Percentiles rank a stretch among this genome's conserved stretches.
These are phyloP conservation scores for Temnothorax unifasciatus DNA, from an alignment of 2,888 invertebrate genomes.

Conservation along the genomic window DNA sequence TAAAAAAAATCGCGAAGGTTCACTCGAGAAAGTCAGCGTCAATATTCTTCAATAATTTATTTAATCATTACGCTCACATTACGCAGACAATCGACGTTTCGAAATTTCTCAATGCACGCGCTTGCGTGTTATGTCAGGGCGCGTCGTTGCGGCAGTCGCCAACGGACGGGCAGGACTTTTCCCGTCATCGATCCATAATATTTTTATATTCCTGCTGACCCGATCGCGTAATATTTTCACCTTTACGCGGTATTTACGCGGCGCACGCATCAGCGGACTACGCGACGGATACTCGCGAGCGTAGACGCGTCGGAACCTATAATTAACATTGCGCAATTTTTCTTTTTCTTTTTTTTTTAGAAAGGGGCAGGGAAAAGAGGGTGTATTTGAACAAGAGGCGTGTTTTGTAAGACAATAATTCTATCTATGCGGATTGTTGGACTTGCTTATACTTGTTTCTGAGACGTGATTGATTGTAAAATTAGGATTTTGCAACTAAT, in stretches of 20 bases:
- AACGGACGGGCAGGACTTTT: constrained; percentile 37
- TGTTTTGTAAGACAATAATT: constrained; percentile 9
- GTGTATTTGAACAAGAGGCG: not conserved
- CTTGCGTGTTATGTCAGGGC: constrained; percentile 26
- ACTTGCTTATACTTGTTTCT: not conserved
- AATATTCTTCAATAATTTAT: constrained; percentile 1
- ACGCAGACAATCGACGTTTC: constrained; percentile 48
- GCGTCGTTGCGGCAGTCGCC: constrained; percentile 11
- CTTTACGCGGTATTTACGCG: constrained; percentile 56
- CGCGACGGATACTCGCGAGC: constrained; percentile 38
- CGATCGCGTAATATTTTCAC: constrained; percentile 58
- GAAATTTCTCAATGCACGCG: constrained; percentile 49
- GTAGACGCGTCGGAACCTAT: constrained; percentile 45
- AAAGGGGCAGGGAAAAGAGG: not conserved
- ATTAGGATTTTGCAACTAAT: not conserved
- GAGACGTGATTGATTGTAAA: not conserved
- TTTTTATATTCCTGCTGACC: constrained; percentile 55
- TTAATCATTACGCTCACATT: constrained; percentile 8
- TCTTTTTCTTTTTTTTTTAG: not conserved
- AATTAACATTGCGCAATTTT: constrained; percentile 49
- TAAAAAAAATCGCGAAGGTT: not conserved
- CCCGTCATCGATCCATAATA: constrained; percentile 52
- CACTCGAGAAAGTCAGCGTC: not conserved
- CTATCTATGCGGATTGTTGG: not conserved
- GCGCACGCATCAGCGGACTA: constrained; percentile 39